A percentile compares a stretch with the other conserved stretches of the same genome.
phyloP scores from a whole-genome alignment of 2,888 invertebrate species.

The Malthinus seriepunctatus region DNA sequence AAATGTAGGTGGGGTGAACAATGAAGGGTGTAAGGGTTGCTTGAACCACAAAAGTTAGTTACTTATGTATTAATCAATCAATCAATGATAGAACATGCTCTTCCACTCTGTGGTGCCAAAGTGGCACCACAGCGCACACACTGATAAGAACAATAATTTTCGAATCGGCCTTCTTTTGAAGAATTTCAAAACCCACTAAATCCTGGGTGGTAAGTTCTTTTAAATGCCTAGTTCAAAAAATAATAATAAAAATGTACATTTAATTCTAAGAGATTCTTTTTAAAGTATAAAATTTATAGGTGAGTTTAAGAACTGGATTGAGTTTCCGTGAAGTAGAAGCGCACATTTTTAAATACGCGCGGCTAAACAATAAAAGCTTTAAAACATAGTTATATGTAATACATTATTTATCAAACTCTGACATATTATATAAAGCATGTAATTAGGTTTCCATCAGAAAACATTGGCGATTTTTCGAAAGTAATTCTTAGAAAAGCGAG shows the following conservation, averaged over 20 bases:
- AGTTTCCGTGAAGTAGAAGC: conserved; percentile 29
- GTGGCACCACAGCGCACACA: too few relatives aligned
- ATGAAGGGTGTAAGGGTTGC: too few relatives aligned
- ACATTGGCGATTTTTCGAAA: conserved; percentile 29
- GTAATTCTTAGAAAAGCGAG: conserved; percentile 35
- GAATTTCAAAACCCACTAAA: too few relatives aligned
- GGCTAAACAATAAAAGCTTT: conserved; percentile 24
- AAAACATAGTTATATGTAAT: conserved; percentile 23
- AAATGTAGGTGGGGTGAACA: conserved; percentile 17
- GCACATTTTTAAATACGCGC: too few relatives aligned
- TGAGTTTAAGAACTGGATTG: conserved; percentile 22
- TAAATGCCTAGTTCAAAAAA: conserved; percentile 1
- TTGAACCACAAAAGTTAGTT: too few relatives aligned
- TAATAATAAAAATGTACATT: not conserved
- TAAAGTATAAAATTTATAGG: conserved; percentile 1
- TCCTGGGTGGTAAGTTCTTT: not conserved
- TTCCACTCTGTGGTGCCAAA: too few relatives aligned
- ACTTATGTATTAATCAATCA: too few relatives aligned
- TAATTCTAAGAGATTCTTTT: not conserved
- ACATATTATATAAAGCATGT: conserved; percentile 38
- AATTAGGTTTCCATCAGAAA: conserved; percentile 38
- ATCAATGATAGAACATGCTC: too few relatives aligned
- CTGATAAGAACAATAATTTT: too few relatives aligned
- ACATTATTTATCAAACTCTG: conserved; percentile 41
- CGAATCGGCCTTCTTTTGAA: too few relatives aligned